Evolutionary conservation across 2,797 vertebrate genomes (phyloP), one percentile per base, ranked within the genome.

Genomic region (Myioborus melanocephalus): DNA sequence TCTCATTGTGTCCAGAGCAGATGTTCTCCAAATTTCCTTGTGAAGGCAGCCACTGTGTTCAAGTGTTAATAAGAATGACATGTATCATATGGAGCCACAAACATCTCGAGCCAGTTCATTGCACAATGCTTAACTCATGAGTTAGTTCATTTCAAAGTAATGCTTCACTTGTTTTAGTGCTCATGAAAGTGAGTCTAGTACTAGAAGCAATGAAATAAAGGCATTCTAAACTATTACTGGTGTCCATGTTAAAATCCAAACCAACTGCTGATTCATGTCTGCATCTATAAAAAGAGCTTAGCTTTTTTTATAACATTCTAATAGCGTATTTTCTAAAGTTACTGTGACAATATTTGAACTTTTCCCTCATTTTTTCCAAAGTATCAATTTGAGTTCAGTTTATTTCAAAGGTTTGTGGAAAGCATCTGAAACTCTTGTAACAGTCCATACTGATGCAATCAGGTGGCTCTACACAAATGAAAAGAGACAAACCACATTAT

Each of bases 41-140:
- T 72, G 78, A 93, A 95, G 87, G 83, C 95, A 59, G 55, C 28
- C 56, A 61, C 93, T 95, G 83, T 89, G 56, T 24, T 92, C 30
- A 59, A 73, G 66, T 13, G 28, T 55, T 76, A 64, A 44, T 57
- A 44, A 41, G 50, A 77, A 87, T 37, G 89, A 90, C 77, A 50
- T 9, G 52, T 20, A 87, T 57, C 53, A n/a, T 37, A 59, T 41
- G 44, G 70, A 90, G 44, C 50, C 68, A 52, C 53, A 71, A 70
- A 94, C 71, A 68, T 50, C 79, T 64, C 2, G 5, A 93, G 61
- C 50, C 86, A 86, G 39, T 80, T 91, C 82, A 89, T 75, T 55
- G 70, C 65, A 87, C 79, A 93, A 66, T 32, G 47, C 83, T 93
- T 73, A 92, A 90, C 84, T 92, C 86, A 22, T 6, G 32, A 85